phyloP scores from a whole-genome alignment of 2,888 invertebrate genomes.

The Protula sp. region DNA sequence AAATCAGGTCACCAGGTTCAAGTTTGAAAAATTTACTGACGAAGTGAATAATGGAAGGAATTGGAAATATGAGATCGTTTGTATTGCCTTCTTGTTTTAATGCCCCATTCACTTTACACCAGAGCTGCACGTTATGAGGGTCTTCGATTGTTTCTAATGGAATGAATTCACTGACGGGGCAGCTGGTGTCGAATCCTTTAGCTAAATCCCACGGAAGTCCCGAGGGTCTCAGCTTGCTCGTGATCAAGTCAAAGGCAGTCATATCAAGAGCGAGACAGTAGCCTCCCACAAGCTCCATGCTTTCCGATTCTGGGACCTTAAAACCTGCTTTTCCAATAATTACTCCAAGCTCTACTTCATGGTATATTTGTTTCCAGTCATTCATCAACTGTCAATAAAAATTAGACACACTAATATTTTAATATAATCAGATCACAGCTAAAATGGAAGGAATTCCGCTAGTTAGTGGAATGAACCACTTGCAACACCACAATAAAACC shows the following conservation, averaged over 20 bases:
- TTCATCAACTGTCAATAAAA: no score
- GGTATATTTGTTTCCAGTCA: conserved; percentile 62
- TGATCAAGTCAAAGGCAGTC: conserved; percentile 58
- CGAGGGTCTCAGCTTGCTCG: conserved; percentile 57
- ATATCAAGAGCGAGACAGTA: conserved; percentile 71
- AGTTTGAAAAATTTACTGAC: conserved; percentile 67
- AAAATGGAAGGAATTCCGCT: no score
- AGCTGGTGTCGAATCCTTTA: conserved; percentile 75
- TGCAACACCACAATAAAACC: no score
- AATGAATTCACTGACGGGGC: conserved; percentile 68
- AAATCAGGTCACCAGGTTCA: conserved; percentile 68
- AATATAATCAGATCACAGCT: no score
- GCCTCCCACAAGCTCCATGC: conserved; percentile 64
- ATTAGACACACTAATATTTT: no score
- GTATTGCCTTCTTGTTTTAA: conserved; percentile 63
- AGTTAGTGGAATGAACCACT: no score
- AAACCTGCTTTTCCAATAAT: conserved; percentile 64
- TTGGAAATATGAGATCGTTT: conserved; percentile 65
- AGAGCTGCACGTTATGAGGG: conserved; percentile 36
- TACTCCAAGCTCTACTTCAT: conserved; percentile 74
- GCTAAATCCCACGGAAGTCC: conserved; percentile 71
- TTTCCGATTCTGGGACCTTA: conserved; percentile 58
- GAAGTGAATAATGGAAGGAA: conserved; percentile 64
- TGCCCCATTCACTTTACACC: conserved; percentile 59
- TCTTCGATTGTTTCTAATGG: conserved; percentile 45